Conservation (phyloP, 2,797 vertebrate genomes). For the Malurus splendens region DNA sequence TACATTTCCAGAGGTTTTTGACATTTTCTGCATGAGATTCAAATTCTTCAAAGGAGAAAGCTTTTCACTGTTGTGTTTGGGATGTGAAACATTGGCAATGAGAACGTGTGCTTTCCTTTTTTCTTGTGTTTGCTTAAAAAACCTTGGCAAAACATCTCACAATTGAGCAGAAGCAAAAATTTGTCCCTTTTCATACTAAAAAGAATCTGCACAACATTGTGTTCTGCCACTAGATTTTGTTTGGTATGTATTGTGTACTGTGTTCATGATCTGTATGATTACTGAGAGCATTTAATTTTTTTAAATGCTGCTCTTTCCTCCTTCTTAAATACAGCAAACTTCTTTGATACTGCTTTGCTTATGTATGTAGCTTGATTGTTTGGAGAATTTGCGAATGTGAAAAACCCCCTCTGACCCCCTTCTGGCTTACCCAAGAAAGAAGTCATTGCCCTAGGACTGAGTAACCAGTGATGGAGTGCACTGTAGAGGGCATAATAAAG, state of each 20-base stretch:
- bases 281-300: background rate
- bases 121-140: background rate
- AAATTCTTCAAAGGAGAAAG: background rate
- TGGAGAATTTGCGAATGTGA: background rate
- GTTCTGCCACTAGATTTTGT: background rate
- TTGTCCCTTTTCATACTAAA: background rate
- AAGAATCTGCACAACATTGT: background rate
- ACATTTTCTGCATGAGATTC: background rate
- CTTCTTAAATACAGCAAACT: background rate
- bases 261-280: background rate
- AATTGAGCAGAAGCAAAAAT: background rate
- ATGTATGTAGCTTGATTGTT: background rate
- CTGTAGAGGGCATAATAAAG: background rate
- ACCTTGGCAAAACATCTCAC: background rate
- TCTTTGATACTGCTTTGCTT: background rate
- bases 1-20: background rate
- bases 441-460: background rate
- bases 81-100: background rate
- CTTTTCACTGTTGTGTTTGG: background rate
- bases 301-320: background rate
- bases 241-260: background rate
- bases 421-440: background rate
- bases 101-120: background rate
- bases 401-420: rapidly evolving
- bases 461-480: background rate